Evolutionary conservation across 2,888 invertebrate genomes (phyloP).

Genomic region (Lasioglossum zephyrum): DNA sequence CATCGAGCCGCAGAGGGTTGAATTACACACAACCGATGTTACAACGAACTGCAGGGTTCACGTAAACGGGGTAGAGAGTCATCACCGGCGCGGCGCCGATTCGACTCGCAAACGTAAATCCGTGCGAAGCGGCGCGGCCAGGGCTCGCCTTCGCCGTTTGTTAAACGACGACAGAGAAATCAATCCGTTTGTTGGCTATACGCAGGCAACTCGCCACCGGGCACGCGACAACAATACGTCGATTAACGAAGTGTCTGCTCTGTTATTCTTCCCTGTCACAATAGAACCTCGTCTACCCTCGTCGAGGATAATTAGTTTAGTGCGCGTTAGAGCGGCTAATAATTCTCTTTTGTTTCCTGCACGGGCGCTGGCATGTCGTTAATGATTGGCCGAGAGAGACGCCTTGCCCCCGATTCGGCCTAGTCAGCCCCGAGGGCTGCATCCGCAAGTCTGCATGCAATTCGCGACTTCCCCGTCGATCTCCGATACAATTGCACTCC

Average conservation of each 20-base stretch:
- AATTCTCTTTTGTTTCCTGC: conserved; percentile 76
- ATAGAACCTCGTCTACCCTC: conserved; percentile 70
- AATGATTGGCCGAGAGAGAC: conserved; percentile 62
- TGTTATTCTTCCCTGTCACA: conserved; percentile 75
- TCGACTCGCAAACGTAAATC: conserved; percentile 15
- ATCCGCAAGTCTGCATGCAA: conserved; percentile 18
- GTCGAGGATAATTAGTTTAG: conserved; percentile 73
- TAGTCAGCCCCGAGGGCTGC: conserved; percentile 41
- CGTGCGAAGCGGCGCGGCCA: neutral
- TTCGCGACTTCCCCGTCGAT: conserved; percentile 43
- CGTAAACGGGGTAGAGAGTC: conserved; percentile 1
- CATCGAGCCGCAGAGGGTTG: conserved; percentile 31
- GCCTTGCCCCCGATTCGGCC: conserved; percentile 38
- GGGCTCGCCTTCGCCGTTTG: conserved; percentile 26
- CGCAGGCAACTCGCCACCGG: conserved; percentile 53
- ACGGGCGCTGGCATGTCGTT: conserved; percentile 54
- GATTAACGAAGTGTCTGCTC: conserved; percentile 76
- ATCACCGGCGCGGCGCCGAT: conserved; percentile 28
- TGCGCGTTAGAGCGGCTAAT: conserved; percentile 77
- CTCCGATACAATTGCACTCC: conserved; percentile 15
- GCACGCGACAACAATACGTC: conserved; percentile 73
- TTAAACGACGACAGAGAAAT: conserved; percentile 68
- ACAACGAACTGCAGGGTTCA: conserved; percentile 28
- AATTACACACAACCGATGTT: conserved; percentile 52
- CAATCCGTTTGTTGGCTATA: conserved; percentile 73